phyloP scores from a whole-genome alignment of 92 coral and sea anemone species.

The Palythoa grandis region DNA sequence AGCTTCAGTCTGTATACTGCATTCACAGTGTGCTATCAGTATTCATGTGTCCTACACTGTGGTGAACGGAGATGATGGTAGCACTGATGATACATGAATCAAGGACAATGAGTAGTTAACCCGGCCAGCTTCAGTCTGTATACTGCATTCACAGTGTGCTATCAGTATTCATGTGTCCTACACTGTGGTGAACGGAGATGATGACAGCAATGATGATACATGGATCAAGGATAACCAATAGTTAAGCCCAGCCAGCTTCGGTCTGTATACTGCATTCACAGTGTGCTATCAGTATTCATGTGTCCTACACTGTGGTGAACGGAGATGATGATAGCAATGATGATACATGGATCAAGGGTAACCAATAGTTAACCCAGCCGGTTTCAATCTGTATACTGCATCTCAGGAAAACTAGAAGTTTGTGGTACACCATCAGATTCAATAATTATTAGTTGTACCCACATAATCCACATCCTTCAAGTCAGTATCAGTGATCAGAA shows the following conservation, averaged over 20 bases:
- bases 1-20: too few species aligned
- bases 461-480: too few species aligned
- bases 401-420: background rate
- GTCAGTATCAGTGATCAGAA: too few species aligned
- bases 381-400: background rate
- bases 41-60: conserved; percentile 70
- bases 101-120: too few species aligned
- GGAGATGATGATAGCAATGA: background rate
- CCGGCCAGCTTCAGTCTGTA: background rate
- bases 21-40: conserved; percentile 63
- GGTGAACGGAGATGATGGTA: background rate
- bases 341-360: background rate
- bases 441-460: too few species aligned
- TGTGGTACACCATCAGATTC: too few species aligned
- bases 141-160: conserved; percentile 69
- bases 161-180: conserved; percentile 77
- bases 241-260: too few species aligned
- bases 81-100: background rate
- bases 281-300: conserved; percentile 79
- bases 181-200: conserved; percentile 31
- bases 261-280: background rate
- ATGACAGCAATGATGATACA: background rate
- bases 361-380: background rate
- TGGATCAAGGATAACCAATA: background rate
- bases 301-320: conserved; percentile 58